These are phyloP conservation scores for Trypoxylus dichotomus DNA, from an alignment of 1,140 invertebrate species.

Conservation along the genomic window DNA sequence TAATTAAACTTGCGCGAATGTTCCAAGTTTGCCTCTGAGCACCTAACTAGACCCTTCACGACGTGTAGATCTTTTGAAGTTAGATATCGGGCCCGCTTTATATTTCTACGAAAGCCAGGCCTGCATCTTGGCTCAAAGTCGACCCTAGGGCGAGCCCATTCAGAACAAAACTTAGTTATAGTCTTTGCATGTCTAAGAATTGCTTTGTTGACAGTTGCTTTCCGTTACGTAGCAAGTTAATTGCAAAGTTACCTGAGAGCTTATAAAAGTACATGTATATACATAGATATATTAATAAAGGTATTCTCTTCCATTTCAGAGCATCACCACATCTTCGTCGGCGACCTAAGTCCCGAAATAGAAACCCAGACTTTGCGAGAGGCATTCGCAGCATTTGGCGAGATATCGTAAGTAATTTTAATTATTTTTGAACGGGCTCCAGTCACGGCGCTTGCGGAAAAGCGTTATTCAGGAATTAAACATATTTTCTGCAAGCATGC, in stretches of 20 bases:
- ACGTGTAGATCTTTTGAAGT: no score
- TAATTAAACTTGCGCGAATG: no score
- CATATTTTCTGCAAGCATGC: constrained; percentile 39
- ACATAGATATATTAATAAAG: no score
- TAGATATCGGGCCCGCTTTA: no score
- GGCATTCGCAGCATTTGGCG: constrained; percentile 96
- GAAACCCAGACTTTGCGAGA: constrained; percentile 96
- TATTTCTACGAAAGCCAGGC: no score
- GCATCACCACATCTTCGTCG: constrained; percentile 99
- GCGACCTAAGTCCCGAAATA: constrained; percentile 98
- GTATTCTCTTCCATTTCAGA: constrained; percentile 59
- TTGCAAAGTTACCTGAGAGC: no score
- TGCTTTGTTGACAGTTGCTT: not conserved
- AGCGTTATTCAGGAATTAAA: constrained; percentile 38
- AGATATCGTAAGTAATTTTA: constrained; percentile 75
- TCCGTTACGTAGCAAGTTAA: not conserved
- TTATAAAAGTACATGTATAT: no score
- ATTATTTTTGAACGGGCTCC: not conserved
- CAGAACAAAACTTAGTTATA: no score
- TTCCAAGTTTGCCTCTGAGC: no score
- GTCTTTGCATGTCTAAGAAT: not conserved
- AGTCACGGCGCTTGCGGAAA: not conserved
- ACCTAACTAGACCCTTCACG: no score
- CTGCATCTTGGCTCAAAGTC: no score
- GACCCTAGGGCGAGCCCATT: no score